Base-by-base conservation (phyloP, 2,888 invertebrate species). In the Meiosimyza platycephala region DNA sequence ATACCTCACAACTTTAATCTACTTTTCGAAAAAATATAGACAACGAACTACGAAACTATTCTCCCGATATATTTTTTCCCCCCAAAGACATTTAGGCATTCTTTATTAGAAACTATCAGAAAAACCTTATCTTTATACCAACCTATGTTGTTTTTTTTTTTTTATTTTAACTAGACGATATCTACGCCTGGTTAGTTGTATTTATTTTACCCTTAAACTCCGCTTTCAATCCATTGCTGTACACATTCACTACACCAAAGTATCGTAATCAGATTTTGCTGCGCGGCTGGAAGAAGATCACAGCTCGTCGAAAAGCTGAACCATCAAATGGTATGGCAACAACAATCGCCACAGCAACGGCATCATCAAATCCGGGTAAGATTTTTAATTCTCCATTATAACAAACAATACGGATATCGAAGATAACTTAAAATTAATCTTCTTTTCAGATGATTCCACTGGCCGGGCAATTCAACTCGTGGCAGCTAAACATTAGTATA, bases 171-270 rank as follows among this genome's bases (percentile, higher is more conserved):
- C 15, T 83, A 91, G 92, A 90, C 77, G 90, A 91, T 79, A 86
- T 91, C 52, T 90, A 91, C 79, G 91, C 90, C 15, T 92, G 91
- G 91, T 84, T 92, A 33, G 90, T 92, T 6, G 89, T 92, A n/a
- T 91, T 92, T 76, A 89, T 92, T 69, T 83, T 92, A 28, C 92
- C 92, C 6, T 88, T 92, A 2, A 92, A 92, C 81, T 91, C 91
- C 2, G 91, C 92, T 0, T 87, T 92, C 0, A 92, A 92, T 85
- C 92, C 92, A 0, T 81, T 91, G 22, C 85, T 92, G 12, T 92
- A 92, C 80, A 93, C 92, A 16, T 91, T 93, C 78, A 91, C 92
- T 0, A 92, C 92, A 5, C 90, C 91, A 1, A 91, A 90, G 80
- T 92, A 91, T 82, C 88, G 90, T 13, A 89, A 89, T 78, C 88